Evolutionary conservation across 2,797 vertebrate species (phyloP), one percentile per base, ranked within the genome.

Genomic region (Gallinago solitaria): DNA sequence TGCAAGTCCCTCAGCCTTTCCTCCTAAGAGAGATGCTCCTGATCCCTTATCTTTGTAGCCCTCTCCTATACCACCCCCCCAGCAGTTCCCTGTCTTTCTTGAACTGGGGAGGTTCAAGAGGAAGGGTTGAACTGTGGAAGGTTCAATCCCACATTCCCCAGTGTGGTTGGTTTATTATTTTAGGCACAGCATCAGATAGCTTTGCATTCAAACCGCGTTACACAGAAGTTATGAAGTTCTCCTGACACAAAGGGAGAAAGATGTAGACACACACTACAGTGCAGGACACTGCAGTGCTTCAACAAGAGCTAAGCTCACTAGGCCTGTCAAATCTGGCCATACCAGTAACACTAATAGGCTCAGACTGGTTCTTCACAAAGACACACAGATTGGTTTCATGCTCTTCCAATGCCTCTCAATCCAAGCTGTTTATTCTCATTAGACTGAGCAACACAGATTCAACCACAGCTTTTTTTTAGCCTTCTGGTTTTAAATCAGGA

Each of bases 181-280:
- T 50, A 47, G 63, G 47, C 47, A 59, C 21, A n/a, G 10, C 5
- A 61, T 28, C 37, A 51, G 30, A 41, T 30, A 33, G 23, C n/a
- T 24, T 8, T 24, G 1, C 19, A 27, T 43, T 63, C 30, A 41
- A 25, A 47, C 13, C 0, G 2, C 16, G 10, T 1, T 47, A 59
- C n/a, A 51, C 10, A 41, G 2, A 50, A 45, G 35, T 27, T 65
- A 68, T 0, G 0, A 47, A 51, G 53, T 37, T 45, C 51, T 75
- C 14, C 35, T 33, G 54, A 28, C 18, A 54, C 3, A 3, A 30
- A 13, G 20, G 87, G 11, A 63, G 35, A 20, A 30, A 54, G 9
- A 7, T 15, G 35, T 35, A 82, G 47, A 23, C 59, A 50, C 48
- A 56, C 21, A 4, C 16, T 6, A 24, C 11, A 27, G 23, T 1